Evolutionary conservation across 2,888 invertebrate species (phyloP), one percentile per base, ranked within the genome.

Genomic region (Agrilus cyanescens): DNA sequence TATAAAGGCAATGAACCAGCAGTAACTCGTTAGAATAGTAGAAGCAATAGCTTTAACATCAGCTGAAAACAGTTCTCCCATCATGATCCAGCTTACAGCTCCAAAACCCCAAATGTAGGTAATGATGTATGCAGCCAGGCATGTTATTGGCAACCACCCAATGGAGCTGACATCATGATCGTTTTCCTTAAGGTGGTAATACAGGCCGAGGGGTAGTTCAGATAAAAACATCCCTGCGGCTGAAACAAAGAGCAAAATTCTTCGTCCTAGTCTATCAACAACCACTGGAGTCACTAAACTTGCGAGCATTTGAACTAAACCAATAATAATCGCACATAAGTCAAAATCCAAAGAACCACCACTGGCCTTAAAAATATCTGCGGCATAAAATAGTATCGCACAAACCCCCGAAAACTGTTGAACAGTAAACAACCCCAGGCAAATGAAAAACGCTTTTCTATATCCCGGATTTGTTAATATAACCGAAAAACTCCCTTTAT

Each of bases 321-420:
- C 76, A 41, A 89, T 75, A 38, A 86, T 76, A 43, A 88, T 86
- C 14, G 85, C 80, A 0, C 80, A 77, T 16, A 76, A 56, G 2
- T 75, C 69, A 0, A 80, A 69, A 35, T 76, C 68, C 2, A 84
- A 52, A 0, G 67, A 57, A 0, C 77, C 74, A 13, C 79, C 75
- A 1, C 86, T 78, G 2, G 72, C 73, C 1, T 66, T 61, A 59
- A 86, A 86, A 55, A 86, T 85, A 31, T 66, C 68, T 50, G 81
- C 77, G 55, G 83, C 78, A 64, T 83, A 85, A 66, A 86, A 85
- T 2, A 87, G 71, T 1, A 88, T 80, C 0, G 85, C 80, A 64
- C 86, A 86, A 59, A 86, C 83, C 2, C 86, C 86, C 2, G 80
- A 78, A 49, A 88, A 70, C 64, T 91, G 91, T 59, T 91, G 91